Percentiles rank a stretch among this genome's conserved stretches.
Conservation (phyloP, 2,113 vertebrate genomes). For the Oreochromis tanganicae region DNA sequence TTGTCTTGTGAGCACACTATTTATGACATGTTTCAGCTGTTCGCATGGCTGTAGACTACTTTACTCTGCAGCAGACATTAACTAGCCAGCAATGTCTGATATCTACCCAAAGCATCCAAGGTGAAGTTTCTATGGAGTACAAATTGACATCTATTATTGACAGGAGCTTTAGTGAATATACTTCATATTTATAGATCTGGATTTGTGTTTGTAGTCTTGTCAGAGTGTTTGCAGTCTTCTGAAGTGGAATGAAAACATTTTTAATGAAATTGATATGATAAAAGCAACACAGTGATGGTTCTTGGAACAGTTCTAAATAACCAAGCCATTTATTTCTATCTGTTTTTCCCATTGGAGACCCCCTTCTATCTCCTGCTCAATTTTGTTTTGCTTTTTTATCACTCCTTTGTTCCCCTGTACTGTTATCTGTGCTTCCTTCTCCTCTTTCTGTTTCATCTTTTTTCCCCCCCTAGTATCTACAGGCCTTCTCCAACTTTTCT, state of each 20-base stretch:
- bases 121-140: neutral
- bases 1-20: neutral
- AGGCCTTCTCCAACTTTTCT: slow-evolving; percentile 3
- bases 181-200: neutral
- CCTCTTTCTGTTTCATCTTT: neutral
- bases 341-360: neutral
- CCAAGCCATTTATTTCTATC: neutral
- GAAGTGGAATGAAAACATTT: neutral
- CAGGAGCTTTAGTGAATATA: neutral
- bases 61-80: neutral
- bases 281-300: neutral
- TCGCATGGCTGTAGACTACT: neutral
- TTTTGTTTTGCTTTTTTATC: neutral
- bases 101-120: neutral
- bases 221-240: accelerated
- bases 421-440: neutral
- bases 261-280: neutral
- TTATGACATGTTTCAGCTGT: neutral
- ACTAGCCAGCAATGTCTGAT: neutral
- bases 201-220: neutral
- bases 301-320: neutral
- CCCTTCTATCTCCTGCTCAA: neutral
- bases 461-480: neutral
- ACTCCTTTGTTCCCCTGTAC: neutral
- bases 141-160: neutral